These are phyloP conservation scores for Pogonomyrmex barbatus DNA, from an alignment of 1,140 invertebrate species.

Conservation along the genomic window DNA sequence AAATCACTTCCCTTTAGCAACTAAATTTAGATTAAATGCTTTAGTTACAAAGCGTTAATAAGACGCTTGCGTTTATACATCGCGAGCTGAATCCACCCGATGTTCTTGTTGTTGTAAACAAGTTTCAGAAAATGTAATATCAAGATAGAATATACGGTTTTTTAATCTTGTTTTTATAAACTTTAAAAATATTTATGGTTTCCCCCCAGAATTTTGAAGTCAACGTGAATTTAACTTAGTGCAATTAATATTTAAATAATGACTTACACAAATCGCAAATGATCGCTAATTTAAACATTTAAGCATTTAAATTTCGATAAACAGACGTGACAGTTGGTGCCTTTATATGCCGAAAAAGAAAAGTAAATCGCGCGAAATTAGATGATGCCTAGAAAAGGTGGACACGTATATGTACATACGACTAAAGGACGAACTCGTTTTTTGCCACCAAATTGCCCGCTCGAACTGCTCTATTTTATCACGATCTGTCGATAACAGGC, in stretches of 20 bases:
- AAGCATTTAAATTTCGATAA: not conserved
- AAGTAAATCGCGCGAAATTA: constrained; percentile 65
- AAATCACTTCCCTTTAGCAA: not conserved
- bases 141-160: not conserved
- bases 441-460: constrained; percentile 43
- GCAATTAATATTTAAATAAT: not conserved
- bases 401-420: constrained; percentile 36
- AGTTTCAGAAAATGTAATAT: not conserved
- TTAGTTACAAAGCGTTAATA: not conserved
- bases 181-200: not conserved
- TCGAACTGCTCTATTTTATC: constrained; percentile 70
- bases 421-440: constrained; percentile 41
- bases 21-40: not conserved
- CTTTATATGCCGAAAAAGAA: not conserved
- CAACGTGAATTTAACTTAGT: not conserved
- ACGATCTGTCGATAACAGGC: constrained; percentile 74
- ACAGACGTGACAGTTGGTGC: constrained; percentile 6
- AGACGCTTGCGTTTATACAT: not conserved
- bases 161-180: not conserved
- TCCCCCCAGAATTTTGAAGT: not conserved
- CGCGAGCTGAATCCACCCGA: not conserved
- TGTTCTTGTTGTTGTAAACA: not conserved
- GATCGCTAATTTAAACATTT: not conserved
- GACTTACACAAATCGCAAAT: not conserved
- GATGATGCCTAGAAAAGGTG: constrained; percentile 18